A percentile compares a stretch with the other conserved stretches of the same genome.
These are phyloP conservation scores for Rhinatrema bivittatum DNA, from an alignment of 2,797 vertebrate species.

Conservation along the genomic window DNA sequence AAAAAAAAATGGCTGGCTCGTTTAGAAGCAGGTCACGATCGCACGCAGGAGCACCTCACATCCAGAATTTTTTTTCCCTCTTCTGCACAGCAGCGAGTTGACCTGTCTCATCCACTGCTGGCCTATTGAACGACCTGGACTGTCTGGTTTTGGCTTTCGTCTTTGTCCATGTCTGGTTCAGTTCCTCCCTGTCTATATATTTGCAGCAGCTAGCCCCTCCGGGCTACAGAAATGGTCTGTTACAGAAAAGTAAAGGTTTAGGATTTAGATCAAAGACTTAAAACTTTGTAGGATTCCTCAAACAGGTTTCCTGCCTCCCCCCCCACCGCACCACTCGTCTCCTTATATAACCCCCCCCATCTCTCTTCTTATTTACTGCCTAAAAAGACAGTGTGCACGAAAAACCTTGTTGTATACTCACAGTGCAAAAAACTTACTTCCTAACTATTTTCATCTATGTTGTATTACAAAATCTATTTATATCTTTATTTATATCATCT, in stretches of 20 bases:
- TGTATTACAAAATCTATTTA: conserved; percentile 30
- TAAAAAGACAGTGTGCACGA: conserved; percentile 4
- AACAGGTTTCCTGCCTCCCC: background rate
- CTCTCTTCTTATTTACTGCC: too few relatives aligned
- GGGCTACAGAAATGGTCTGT: conserved; percentile 53
- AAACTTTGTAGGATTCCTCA: conserved; percentile 21
- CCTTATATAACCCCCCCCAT: too few relatives aligned
- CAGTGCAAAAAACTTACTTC: conserved; percentile 18
- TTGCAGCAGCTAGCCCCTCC: conserved; percentile 49
- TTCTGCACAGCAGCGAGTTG: conserved; percentile 74
- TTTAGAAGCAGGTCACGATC: conserved; percentile 46
- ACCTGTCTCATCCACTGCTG: conserved; percentile 65
- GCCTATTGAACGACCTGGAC: conserved; percentile 75
- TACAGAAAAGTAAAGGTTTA: conserved; percentile 45
- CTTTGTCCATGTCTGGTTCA: conserved; percentile 93
- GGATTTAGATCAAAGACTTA: too few relatives aligned
- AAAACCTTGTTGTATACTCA: conserved; percentile 22
- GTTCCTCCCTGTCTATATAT: conserved; percentile 75
- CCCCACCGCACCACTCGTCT: background rate
- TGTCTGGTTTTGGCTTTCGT: conserved; percentile 79
- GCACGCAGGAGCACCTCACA: conserved; percentile 51
- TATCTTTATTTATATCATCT: too few relatives aligned
- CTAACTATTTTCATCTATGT: conserved; percentile 47
- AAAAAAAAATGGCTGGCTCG: conserved; percentile 52
- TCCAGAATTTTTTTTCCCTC: conserved; percentile 22